Base-by-base conservation (phyloP, 2,888 invertebrate species). In the Zygaena filipendulae region DNA sequence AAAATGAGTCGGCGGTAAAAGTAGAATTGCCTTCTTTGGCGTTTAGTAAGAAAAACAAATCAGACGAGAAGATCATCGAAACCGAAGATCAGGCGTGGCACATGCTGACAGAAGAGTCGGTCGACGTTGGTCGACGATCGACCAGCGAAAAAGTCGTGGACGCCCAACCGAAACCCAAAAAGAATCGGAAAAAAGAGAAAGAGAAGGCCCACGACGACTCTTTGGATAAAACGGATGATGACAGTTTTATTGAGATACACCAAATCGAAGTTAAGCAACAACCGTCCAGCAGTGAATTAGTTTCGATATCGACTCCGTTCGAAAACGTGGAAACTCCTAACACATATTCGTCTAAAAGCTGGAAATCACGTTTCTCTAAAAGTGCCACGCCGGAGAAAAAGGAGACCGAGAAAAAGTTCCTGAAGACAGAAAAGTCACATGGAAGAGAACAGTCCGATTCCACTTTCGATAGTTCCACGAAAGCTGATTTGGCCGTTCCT, bases 71-170 rank as follows among this genome's bases (percentile, higher is more conserved):
- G 36, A 31, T 11, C 11, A 52, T 69, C 4, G 71, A 64, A 55
- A 63, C 62, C 8, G 79, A 77, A 39, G 74, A 75, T 14, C 74
- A 71, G 41, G 72, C 74, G 9, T 77, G 79, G 77, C 71, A 79
- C 37, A 54, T 79, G 59, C 58, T 77, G 24, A 35, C 72, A 8
- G 67, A 51, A 32, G 74, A 75, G 35, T 47, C 68, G 0, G 57
- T 58, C 16, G n/a, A n/a, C n/a, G n/a, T n/a, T n/a, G n/a, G n/a
- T n/a, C n/a, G n/a, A n/a, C 68, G 56, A 35, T 21, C 40, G 40
- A 5, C 24, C 30, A 3, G 23, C 45, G 8, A 49, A 10, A 28
- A 43, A 23, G 40, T 47, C 27, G 50, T 39, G 23, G 75, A 75
- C 33, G 31, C 36, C 2, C 77, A 70, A 47, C 40, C 55, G 0